Evolutionary conservation across 64 coral and sea anemone genomes (phyloP), one percentile per base, ranked within the genome.

Genomic region (Catalaphyllia jardinei): DNA sequence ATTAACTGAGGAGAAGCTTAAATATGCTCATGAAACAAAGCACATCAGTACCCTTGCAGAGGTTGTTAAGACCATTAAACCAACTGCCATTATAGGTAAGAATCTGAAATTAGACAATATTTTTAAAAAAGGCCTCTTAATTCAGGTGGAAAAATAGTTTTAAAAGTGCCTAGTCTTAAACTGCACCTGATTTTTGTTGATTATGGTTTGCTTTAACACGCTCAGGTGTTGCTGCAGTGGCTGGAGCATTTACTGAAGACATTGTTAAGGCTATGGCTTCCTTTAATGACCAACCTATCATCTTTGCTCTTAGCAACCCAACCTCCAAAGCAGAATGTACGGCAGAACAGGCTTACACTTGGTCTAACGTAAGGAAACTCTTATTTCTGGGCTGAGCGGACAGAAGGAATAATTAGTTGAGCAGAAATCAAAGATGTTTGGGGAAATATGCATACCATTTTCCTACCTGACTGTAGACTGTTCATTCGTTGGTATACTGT

Each of bases 251-350:
- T 28, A 98, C 92, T 62, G 96, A 98, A 71, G 86, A 91, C 22
- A 92, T 98, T 31, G 94, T 93, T 67, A 91, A 87, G 63, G 87
- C 87, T 72, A 98, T 98, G 96, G 96, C 96, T 13, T 91, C 86
- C 15, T 84, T 90, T 17, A 90, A 98, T 67, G 89, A 98, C 16
- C 79, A 86, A 19, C 96, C 96, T 29, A 75, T 98, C 35, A 98
- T 98, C 49, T 94, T 98, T 94, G 96, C 96, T 22, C 65, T 98
- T 9, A 98, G 96, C 72, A 98, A 98, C 50, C 96, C 96, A 33
- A 98, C 96, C 33, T 98, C 96, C 3, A 98, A 98, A 38, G 92
- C 96, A 38, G 96, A 98, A 67, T 98, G 96, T 31, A 94, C 92
- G 11, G 96, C 96, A n/a, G 92, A 92, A 33, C 86, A 98, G 60